Percentiles rank a stretch among this genome's conserved stretches.
These are phyloP conservation scores for Streptopelia turtur DNA, from an alignment of 2,797 vertebrate genomes.

Conservation along the genomic window DNA sequence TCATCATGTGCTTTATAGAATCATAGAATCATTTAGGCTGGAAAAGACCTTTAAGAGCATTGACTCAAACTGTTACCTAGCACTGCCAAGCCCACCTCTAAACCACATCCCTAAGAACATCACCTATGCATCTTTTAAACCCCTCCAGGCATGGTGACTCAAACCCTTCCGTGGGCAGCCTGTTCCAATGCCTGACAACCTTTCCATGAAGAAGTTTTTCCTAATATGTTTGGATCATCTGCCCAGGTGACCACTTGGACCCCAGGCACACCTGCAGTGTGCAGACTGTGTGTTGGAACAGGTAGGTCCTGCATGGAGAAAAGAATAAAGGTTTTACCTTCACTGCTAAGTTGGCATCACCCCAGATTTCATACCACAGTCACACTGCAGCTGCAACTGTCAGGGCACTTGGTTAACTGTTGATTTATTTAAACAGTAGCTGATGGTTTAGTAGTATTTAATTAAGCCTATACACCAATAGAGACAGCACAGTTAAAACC, in stretches of 20 bases:
- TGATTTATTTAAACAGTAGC: background rate
- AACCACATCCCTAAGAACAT: too few relatives aligned
- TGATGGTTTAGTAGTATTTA: background rate
- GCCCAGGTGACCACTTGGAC: background rate
- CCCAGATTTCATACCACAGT: background rate
- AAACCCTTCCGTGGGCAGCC: too few relatives aligned
- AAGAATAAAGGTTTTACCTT: background rate
- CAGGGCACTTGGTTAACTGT: background rate
- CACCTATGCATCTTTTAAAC: too few relatives aligned
- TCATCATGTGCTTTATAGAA: background rate
- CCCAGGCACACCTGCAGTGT: background rate
- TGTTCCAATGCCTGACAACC: too few relatives aligned
- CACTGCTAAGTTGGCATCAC: background rate
- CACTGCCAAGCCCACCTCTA: too few relatives aligned
- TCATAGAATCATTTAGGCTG: too few relatives aligned
- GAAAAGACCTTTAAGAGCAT: too few relatives aligned
- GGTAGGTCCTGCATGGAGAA: fast-evolving
- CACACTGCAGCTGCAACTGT: background rate
- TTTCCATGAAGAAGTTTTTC: too few relatives aligned
- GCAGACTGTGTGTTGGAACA: fast-evolving
- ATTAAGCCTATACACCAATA: background rate
- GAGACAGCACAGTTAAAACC: background rate
- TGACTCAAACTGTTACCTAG: too few relatives aligned
- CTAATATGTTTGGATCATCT: background rate
- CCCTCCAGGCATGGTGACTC: too few relatives aligned